Evolutionary conservation across 2,113 vertebrate genomes (phyloP).

Genomic region (Jaculus jaculus): DNA sequence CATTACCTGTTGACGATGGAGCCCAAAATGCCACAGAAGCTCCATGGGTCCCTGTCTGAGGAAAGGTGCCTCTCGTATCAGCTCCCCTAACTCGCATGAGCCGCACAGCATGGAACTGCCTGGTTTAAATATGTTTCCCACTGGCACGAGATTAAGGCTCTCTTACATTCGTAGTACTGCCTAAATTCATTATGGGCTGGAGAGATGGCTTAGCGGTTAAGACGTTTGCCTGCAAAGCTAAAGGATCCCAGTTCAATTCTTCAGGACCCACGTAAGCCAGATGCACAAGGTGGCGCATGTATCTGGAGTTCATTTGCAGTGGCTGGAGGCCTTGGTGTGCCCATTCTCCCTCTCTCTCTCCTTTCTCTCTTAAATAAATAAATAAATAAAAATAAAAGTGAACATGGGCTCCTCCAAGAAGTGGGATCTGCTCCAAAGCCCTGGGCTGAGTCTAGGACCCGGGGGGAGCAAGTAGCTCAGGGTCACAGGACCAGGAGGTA

Average conservation of each 20-base stretch:
- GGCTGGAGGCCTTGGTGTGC: too few relatives aligned
- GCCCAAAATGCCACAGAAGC: too few relatives aligned
- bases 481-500: not conserved
- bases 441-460: not conserved
- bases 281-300: too few relatives aligned
- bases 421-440: not conserved
- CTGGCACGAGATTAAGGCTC: not conserved
- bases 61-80: fast-evolving
- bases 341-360: too few relatives aligned
- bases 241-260: too few relatives aligned
- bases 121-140: not conserved
- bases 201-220: too few relatives aligned
- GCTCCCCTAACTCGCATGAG: not conserved
- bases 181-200: too few relatives aligned
- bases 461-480: not conserved
- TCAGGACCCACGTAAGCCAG: too few relatives aligned
- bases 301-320: too few relatives aligned
- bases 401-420: not conserved
- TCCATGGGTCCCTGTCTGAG: not conserved
- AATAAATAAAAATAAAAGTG: too few relatives aligned
- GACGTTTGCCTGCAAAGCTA: too few relatives aligned
- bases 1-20: not conserved
- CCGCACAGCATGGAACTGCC: not conserved
- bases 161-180: not conserved
- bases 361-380: too few relatives aligned